Conservation (phyloP, 2,888 invertebrate species). For the Scaptodrosophila latifasciaeformis region DNA sequence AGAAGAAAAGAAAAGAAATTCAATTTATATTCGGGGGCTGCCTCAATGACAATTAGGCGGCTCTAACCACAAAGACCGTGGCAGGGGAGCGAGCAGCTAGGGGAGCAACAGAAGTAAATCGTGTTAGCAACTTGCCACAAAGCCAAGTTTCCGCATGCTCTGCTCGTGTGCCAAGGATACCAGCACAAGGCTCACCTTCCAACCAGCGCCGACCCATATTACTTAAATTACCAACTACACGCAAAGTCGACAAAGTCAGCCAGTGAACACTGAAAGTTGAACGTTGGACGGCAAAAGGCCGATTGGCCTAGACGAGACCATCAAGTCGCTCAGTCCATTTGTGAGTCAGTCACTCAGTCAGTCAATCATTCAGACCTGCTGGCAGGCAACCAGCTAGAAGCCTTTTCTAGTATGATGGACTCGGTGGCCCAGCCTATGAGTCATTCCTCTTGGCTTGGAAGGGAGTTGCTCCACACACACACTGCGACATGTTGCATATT, state of each 20-base stretch:
- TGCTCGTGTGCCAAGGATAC: conserved; percentile 35
- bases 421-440: conserved; percentile 58
- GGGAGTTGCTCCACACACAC: conserved; percentile 10
- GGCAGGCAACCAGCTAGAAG: conserved; percentile 5
- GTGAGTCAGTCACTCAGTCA: conserved; percentile 22
- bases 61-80: conserved; percentile 19
- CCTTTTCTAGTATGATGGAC: conserved; percentile 28
- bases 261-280: conserved; percentile 20
- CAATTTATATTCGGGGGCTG: conserved; percentile 42
- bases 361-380: conserved; percentile 48
- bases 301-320: conserved; percentile 14
- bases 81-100: background rate
- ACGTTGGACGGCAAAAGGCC: conserved; percentile 9
- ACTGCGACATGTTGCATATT: conserved; percentile 42
- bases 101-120: conserved; percentile 36
- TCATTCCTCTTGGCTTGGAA: conserved; percentile 49
- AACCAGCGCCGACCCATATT: conserved; percentile 61
- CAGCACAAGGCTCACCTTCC: conserved; percentile 36
- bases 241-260: conserved; percentile 54
- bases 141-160: conserved; percentile 1
- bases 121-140: conserved; percentile 40
- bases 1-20: conserved; percentile 52
- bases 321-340: conserved; percentile 27
- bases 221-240: conserved; percentile 69
- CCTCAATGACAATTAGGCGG: conserved; percentile 52